Percentiles rank a stretch among this genome's conserved stretches.
Conservation (phyloP, 2,113 vertebrate genomes). For the Megaptera novaeangliae region DNA sequence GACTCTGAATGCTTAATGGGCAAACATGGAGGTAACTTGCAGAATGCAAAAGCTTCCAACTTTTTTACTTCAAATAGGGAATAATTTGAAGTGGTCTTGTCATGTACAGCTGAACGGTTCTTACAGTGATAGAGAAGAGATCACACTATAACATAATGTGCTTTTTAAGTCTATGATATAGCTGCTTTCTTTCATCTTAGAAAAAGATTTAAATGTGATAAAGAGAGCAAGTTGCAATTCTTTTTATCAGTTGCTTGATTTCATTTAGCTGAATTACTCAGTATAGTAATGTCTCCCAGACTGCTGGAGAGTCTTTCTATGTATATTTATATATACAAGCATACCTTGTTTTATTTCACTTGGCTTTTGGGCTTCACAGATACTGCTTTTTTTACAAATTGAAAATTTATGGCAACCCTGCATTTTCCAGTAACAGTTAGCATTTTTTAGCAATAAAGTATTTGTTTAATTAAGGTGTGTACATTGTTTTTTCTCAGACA, state of each 20-base stretch:
- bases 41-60: neutral
- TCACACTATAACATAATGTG: neutral
- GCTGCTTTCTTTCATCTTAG: neutral
- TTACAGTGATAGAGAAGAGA: neutral
- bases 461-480: neutral
- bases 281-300: neutral
- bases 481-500: neutral
- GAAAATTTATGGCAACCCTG: neutral
- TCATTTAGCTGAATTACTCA: neutral
- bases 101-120: neutral
- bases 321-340: neutral
- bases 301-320: neutral
- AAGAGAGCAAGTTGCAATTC: neutral
- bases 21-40: neutral
- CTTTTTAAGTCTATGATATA: neutral
- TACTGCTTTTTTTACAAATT: neutral
- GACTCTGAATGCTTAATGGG: neutral
- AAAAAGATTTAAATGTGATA: neutral
- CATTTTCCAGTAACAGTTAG: neutral
- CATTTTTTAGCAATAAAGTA: neutral
- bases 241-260: constrained; percentile 14
- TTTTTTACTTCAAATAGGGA: neutral
- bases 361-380: neutral
- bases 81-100: neutral
- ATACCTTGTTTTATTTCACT: neutral